A percentile compares a stretch with the other conserved stretches of the same genome.
These are phyloP conservation scores for Dinoponera quadriceps DNA, from an alignment of 1,140 invertebrate genomes.

Conservation along the genomic window DNA sequence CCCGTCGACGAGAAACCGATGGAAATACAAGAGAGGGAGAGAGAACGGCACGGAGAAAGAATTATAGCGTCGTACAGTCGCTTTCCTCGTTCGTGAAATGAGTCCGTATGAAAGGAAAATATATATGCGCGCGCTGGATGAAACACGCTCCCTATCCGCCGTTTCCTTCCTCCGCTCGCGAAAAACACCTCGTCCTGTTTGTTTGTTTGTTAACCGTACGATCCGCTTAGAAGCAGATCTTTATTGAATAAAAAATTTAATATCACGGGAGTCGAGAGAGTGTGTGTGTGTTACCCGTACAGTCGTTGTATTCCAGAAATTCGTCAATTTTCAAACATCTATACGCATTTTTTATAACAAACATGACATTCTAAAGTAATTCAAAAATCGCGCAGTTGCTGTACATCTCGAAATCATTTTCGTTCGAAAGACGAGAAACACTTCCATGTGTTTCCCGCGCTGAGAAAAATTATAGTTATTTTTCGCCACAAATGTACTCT, in stretches of 20 bases:
- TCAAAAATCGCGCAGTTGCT: too few relatives aligned
- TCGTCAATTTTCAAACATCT: too few relatives aligned
- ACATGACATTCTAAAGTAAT: too few relatives aligned
- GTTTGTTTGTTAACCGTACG: slow-evolving; percentile 3
- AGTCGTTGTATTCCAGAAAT: too few relatives aligned
- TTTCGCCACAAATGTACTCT: too few relatives aligned
- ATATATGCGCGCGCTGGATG: slow-evolving; percentile 27
- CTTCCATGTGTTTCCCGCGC: too few relatives aligned
- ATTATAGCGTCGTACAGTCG: slow-evolving; percentile 38
- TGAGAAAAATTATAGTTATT: too few relatives aligned
- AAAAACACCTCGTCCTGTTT: slow-evolving; percentile 10
- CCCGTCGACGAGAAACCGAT: slow-evolving; percentile 56
- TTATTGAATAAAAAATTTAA: not conserved
- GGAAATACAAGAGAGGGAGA: slow-evolving; percentile 47
- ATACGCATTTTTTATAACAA: too few relatives aligned
- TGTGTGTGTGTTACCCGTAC: too few relatives aligned
- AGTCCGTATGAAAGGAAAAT: slow-evolving; percentile 43
- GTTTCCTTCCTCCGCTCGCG: slow-evolving; percentile 27
- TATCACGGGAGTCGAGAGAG: not conserved
- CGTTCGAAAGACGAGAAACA: too few relatives aligned
- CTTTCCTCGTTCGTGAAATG: slow-evolving; percentile 52
- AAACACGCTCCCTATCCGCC: slow-evolving; percentile 38
- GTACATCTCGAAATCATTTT: too few relatives aligned
- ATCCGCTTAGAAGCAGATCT: not conserved
- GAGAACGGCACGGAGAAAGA: slow-evolving; percentile 29